phyloP scores from a whole-genome alignment of 2,888 invertebrate species.

The Cephus runcator region DNA sequence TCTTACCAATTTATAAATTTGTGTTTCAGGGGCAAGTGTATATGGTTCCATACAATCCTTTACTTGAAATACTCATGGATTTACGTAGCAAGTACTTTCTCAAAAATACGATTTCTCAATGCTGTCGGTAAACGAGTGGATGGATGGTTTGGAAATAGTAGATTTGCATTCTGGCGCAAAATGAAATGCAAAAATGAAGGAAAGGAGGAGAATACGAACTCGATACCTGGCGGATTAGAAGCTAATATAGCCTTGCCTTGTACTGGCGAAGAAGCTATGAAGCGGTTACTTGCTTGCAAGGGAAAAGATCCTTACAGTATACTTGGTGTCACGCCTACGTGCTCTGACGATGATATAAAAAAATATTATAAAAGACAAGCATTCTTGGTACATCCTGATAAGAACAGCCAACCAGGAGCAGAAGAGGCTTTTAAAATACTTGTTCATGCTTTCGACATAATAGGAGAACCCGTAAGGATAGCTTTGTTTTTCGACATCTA shows the following conservation, averaged over 20 bases:
- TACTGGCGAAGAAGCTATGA: conserved; percentile 95
- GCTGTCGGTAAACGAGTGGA: conserved; percentile 66
- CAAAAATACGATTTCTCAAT: conserved; percentile 58
- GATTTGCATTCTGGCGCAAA: conserved; percentile 72
- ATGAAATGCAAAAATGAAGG: conserved; percentile 65
- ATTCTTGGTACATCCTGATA: conserved; percentile 95
- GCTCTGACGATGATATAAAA: conserved; percentile 93
- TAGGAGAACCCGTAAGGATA: conserved; percentile 83
- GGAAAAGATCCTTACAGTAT: conserved; percentile 97
- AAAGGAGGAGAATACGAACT: conserved; percentile 64
- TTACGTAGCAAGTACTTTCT: conserved; percentile 50
- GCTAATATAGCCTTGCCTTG: conserved; percentile 85
- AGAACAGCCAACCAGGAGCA: conserved; percentile 94
- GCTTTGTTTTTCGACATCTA: not conserved
- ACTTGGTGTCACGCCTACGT: conserved; percentile 86
- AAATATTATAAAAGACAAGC: conserved; percentile 94
- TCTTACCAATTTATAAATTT: conserved; percentile 10
- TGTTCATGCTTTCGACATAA: conserved; percentile 94
- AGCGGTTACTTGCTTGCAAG: conserved; percentile 89
- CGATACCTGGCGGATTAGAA: conserved; percentile 70
- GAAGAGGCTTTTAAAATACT: conserved; percentile 97
- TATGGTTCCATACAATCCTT: conserved; percentile 58
- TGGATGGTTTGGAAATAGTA: conserved; percentile 70
- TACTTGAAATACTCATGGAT: conserved; percentile 59
- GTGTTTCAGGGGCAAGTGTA: conserved; percentile 55